Conservation (phyloP, 1,140 invertebrate species). For the Zeugodacus cucurbitae region DNA sequence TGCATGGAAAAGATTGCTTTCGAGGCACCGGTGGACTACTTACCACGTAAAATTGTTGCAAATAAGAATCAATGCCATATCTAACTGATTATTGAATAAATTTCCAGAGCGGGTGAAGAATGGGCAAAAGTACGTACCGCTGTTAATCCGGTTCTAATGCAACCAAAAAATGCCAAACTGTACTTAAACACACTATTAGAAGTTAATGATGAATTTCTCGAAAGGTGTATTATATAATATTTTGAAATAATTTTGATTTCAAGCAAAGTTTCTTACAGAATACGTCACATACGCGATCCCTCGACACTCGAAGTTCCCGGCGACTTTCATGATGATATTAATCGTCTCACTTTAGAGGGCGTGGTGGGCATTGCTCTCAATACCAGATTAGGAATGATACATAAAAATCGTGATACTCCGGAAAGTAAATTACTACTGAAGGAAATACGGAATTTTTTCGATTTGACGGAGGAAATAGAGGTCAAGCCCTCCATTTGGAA, state of each 20-base stretch:
- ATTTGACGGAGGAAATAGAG: conserved; percentile 69
- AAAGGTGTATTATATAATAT: conserved; percentile 62
- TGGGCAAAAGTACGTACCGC: conserved; percentile 57
- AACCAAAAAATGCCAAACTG: conserved; percentile 56
- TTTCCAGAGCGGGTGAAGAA: conserved; percentile 51
- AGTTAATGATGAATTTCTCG: conserved; percentile 61
- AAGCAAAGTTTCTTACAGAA: conserved; percentile 57
- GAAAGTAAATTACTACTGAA: conserved; percentile 48
- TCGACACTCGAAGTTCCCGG: conserved; percentile 70
- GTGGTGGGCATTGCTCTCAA: conserved; percentile 78
- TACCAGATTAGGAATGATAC: conserved; percentile 70
- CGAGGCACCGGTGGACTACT: conserved; percentile 51
- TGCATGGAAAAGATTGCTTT: conserved; percentile 53
- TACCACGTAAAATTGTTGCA: conserved; percentile 49
- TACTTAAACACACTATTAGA: conserved; percentile 54
- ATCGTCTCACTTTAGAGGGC: conserved; percentile 77
- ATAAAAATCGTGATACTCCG: conserved; percentile 61
- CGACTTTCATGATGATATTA: conserved; percentile 74
- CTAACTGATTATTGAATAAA: neutral
- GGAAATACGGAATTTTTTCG: conserved; percentile 53
- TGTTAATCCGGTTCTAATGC: conserved; percentile 58
- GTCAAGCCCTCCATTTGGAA: conserved; percentile 74
- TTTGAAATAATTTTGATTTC: too few species aligned
- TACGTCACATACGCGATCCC: conserved; percentile 69
- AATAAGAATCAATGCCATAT: neutral